Evolutionary conservation across 2,888 invertebrate genomes (phyloP), one percentile per base, ranked within the genome.

Genomic region (Cephonodes hylas): DNA sequence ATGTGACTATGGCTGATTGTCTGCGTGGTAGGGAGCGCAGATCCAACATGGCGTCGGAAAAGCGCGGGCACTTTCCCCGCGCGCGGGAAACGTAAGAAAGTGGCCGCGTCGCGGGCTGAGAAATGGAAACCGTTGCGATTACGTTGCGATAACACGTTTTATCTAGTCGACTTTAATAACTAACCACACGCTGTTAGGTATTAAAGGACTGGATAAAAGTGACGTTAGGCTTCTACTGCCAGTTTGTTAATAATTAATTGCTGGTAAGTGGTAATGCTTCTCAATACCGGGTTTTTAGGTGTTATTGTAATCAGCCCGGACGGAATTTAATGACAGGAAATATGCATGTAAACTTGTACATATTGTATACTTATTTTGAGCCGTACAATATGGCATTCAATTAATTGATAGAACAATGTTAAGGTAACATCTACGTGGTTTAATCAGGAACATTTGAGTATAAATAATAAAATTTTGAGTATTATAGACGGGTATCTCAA

Each of bases 61-160:
- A 92, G 90, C 87, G 89, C 85, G 80, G 79, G 80, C 85, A 90
- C 90, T 89, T 91, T 91, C 91, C 88, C 90, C 85, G 78, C 78
- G 84, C 84, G 87, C 88, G 90, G 90, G 93, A 93, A 92, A 88
- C 87, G 84, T 84, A 89, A 88, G 91, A 89, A 91, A 92, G 91
- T 89, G 81, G 84, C 77, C 76, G 77, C 68, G 65, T 72, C 70
- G 76, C 80, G 53, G 27, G 81, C 80, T 75, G 85, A 84, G 90
- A 92, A 92, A 92, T 90, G 88, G 90, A 91, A 92, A 91, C 88
- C 81, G 53, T 23, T 27, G 53, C 38, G 61, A 60, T 60, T 53
- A 60, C 42, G 42, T 59, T 48, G 42, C 38, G 60, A 60, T 48
- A 60, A 60, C 60, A 53, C 42, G 60, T 53, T 80, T 77, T 78